phyloP scores from a whole-genome alignment of 2,888 invertebrate genomes.

The Argyresthia goedartella region DNA sequence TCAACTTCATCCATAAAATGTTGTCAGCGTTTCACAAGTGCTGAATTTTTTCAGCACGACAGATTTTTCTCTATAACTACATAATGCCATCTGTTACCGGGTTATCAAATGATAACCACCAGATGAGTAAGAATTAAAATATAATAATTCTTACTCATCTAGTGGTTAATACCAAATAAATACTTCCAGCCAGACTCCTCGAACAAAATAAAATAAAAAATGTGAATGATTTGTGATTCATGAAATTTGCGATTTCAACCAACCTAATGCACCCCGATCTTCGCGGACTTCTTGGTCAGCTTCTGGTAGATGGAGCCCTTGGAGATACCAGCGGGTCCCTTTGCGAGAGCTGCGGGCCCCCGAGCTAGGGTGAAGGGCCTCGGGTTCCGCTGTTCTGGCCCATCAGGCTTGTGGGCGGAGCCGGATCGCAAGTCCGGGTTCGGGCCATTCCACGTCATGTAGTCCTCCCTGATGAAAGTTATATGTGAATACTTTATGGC shows the following conservation, averaged over 20 bases:
- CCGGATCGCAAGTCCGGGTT: conserved; percentile 74
- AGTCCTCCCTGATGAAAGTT: conserved; percentile 74
- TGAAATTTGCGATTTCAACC: neutral
- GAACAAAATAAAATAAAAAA: too few species aligned
- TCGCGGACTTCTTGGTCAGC: conserved; percentile 61
- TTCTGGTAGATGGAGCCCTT: conserved; percentile 86
- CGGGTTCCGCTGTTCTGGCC: conserved; percentile 43
- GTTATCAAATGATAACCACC: too few species aligned
- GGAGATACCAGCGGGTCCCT: conserved; percentile 81
- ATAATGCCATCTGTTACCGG: too few species aligned
- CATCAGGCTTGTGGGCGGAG: conserved; percentile 69
- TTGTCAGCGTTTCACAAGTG: too few species aligned
- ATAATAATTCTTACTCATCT: too few species aligned
- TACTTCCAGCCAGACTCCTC: too few species aligned
- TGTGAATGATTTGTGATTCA: too few species aligned
- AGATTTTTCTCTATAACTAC: too few species aligned
- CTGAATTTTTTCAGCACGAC: too few species aligned
- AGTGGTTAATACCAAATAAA: too few species aligned
- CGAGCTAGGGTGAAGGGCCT: conserved; percentile 55
- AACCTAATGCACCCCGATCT: conserved; percentile 33
- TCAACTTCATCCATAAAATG: too few species aligned
- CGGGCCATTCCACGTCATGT: conserved; percentile 87
- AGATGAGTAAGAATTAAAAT: too few species aligned
- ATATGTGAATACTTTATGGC: conserved; percentile 5
- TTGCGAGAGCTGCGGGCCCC: conserved; percentile 76